These are phyloP conservation scores for Myotis daubentonii DNA, from an alignment of 2,797 vertebrate genomes.

Conservation along the genomic window DNA sequence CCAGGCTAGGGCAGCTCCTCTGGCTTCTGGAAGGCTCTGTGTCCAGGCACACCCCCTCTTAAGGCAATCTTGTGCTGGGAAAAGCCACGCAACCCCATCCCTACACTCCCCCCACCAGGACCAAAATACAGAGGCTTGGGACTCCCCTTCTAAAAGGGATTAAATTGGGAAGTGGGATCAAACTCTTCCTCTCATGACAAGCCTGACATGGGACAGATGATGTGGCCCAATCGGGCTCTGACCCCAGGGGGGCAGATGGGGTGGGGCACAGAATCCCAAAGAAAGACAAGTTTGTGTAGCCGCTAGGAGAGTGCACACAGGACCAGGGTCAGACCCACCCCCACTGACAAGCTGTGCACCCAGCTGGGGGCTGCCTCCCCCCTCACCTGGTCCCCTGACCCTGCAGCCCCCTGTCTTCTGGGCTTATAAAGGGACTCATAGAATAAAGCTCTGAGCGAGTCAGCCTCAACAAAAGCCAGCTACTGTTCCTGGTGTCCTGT, in stretches of 20 bases:
- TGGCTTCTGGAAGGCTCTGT: neutral
- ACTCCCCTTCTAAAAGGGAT: neutral
- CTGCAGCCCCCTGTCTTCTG: neutral
- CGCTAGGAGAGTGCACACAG: too few species aligned
- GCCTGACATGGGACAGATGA: neutral
- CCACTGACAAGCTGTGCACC: rapidly evolving
- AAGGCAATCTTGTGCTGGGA: neutral
- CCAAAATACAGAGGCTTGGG: neutral
- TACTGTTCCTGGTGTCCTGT: neutral
- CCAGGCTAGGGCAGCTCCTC: neutral
- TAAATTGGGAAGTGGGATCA: neutral
- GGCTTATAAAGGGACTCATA: neutral
- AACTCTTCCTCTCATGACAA: neutral
- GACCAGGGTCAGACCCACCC: neutral
- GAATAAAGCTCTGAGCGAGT: neutral
- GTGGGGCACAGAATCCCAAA: neutral
- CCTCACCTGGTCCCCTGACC: rapidly evolving
- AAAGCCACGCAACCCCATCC: neutral
- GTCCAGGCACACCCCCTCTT: neutral
- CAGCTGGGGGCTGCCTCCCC: rapidly evolving
- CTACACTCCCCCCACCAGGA: neutral
- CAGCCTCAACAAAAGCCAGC: neutral
- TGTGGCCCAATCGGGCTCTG: neutral
- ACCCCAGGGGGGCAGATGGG: too few species aligned
- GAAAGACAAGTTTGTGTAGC: neutral